These are phyloP conservation scores for Atherix ibis DNA, from an alignment of 2,888 invertebrate species.

Conservation along the genomic window DNA sequence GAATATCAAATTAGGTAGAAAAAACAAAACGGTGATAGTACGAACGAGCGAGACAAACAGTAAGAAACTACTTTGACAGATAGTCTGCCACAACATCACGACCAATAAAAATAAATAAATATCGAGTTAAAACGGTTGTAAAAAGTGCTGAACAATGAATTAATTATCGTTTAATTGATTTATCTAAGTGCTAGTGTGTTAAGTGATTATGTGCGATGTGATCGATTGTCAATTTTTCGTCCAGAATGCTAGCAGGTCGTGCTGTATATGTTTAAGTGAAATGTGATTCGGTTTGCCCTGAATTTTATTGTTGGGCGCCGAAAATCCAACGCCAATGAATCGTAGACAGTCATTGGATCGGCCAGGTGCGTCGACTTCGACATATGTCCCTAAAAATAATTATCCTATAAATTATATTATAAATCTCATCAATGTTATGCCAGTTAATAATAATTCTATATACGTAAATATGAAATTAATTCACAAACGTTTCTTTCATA, in stretches of 20 bases:
- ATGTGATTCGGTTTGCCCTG: slow-evolving; percentile 10
- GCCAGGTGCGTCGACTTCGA: slow-evolving; percentile 21
- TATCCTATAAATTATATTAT: too few relatives aligned
- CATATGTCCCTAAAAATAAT: too few relatives aligned
- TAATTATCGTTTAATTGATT: slow-evolving; percentile 9
- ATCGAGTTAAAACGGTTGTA: slow-evolving; percentile 7
- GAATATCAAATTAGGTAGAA: too few relatives aligned
- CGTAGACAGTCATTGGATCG: slow-evolving; percentile 26
- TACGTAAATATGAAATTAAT: too few relatives aligned
- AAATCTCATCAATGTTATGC: too few relatives aligned
- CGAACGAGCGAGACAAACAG: slow-evolving; percentile 4
- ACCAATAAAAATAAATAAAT: slow-evolving; percentile 12
- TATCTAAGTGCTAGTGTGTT: slow-evolving; percentile 9
- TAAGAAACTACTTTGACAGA: slow-evolving; percentile 11
- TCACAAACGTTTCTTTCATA: too few relatives aligned
- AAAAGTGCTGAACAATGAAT: slow-evolving; percentile 8
- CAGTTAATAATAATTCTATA: too few relatives aligned
- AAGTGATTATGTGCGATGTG: slow-evolving; percentile 8
- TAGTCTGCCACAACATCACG: slow-evolving; percentile 22
- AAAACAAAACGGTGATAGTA: slow-evolving; percentile 1
- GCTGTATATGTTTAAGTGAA: too few relatives aligned
- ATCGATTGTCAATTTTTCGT: slow-evolving; percentile 6
- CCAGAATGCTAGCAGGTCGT: too few relatives aligned
- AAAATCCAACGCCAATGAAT: slow-evolving; percentile 19
- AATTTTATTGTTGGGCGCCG: slow-evolving; percentile 9